Percentiles rank a stretch among this genome's conserved stretches.
phyloP scores from a whole-genome alignment of 2,797 vertebrate genomes.

The Lepus townsendii region DNA sequence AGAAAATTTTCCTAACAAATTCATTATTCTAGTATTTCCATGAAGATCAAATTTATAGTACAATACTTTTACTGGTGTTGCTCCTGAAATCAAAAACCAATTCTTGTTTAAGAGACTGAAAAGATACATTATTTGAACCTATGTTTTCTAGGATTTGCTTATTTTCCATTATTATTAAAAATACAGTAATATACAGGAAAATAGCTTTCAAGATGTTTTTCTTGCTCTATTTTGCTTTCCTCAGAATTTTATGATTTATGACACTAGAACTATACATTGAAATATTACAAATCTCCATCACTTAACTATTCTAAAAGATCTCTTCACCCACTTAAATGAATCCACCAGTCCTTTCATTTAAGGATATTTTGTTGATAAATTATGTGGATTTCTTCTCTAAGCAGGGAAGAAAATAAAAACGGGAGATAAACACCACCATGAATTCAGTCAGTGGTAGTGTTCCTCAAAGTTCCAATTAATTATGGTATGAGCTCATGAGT shows the following conservation, averaged over 20 bases:
- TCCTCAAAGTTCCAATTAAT: conserved; percentile 58
- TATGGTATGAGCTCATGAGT: conserved; percentile 60
- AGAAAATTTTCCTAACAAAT: conserved; percentile 26
- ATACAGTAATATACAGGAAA: neutral
- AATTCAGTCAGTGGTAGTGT: conserved; percentile 52
- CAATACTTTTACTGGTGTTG: conserved; percentile 30
- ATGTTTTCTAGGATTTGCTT: conserved; percentile 25
- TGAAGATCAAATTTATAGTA: neutral
- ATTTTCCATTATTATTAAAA: neutral
- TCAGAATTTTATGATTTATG: conserved; percentile 48
- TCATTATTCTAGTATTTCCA: conserved; percentile 43
- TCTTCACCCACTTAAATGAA: conserved; percentile 49
- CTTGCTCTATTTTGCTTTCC: neutral
- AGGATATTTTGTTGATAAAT: conserved; percentile 66
- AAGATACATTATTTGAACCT: conserved; percentile 41
- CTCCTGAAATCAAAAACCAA: neutral
- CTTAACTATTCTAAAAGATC: conserved; percentile 29
- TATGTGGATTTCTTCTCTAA: conserved; percentile 60
- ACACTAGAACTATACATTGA: conserved; percentile 55
- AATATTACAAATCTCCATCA: conserved; percentile 77
- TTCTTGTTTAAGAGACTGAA: conserved; percentile 7
- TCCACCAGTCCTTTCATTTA: conserved; percentile 17
- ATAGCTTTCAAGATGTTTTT: neutral
- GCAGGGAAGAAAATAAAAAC: conserved; percentile 25
- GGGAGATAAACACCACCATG: neutral